Percentiles rank a stretch among this genome's conserved stretches.
phyloP scores from a whole-genome alignment of 2,113 vertebrate species.

The Lasiurus cinereus region DNA sequence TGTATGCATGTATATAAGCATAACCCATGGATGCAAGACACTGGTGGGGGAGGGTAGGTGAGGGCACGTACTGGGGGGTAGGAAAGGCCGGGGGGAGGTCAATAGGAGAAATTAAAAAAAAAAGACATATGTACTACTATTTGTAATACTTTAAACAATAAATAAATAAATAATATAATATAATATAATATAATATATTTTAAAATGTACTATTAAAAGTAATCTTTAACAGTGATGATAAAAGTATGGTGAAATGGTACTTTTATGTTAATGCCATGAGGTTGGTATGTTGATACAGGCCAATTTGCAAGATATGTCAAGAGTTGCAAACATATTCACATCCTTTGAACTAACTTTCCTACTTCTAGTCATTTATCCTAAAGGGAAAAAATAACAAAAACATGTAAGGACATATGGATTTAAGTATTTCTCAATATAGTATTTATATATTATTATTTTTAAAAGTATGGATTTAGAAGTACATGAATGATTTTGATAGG shows the following conservation, averaged over 20 bases:
- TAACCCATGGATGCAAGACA: too few relatives aligned
- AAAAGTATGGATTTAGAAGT: neutral
- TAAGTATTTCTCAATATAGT: neutral
- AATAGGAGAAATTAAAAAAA: too few relatives aligned
- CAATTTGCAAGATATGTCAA: neutral
- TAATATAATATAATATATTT: neutral
- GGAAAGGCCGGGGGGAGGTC: too few relatives aligned
- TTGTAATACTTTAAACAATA: too few relatives aligned
- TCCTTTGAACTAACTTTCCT: neutral
- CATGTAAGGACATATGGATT: neutral
- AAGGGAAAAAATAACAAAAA: neutral
- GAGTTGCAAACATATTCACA: constrained; percentile 50
- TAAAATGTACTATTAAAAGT: neutral
- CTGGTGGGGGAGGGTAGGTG: too few relatives aligned
- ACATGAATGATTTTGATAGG: neutral
- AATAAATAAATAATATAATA: too few relatives aligned
- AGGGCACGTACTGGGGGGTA: too few relatives aligned
- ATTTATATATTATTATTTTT: neutral
- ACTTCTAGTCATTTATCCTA: neutral
- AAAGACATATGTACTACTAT: too few relatives aligned
- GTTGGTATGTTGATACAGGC: neutral
- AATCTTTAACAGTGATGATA: neutral
- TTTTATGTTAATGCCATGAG: neutral
- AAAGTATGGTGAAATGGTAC: neutral
- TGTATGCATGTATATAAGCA: too few relatives aligned